Evolutionary conservation across 2,113 vertebrate species (phyloP).

Genomic region (Gobio gobio): DNA sequence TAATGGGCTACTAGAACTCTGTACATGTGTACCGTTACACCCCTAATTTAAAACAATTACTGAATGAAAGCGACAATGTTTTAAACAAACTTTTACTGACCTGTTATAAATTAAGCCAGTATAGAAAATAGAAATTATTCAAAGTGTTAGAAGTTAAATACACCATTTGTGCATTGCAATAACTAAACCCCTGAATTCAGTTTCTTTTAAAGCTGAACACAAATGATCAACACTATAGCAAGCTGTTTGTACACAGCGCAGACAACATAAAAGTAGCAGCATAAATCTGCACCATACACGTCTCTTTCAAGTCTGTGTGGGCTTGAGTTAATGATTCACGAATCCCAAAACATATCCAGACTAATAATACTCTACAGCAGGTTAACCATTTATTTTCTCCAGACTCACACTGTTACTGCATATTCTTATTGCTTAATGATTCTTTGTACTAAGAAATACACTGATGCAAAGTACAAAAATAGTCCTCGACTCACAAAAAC

Average conservation of each 20-base stretch:
- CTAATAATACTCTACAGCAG: constrained; percentile 52
- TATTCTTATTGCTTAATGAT: constrained; percentile 1
- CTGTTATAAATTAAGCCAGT: neutral
- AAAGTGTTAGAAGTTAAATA: too few relatives aligned
- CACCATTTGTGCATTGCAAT: neutral
- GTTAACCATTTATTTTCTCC: constrained; percentile 55
- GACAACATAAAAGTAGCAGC: neutral
- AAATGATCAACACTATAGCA: neutral
- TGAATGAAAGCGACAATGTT: neutral
- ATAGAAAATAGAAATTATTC: neutral
- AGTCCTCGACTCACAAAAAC: neutral
- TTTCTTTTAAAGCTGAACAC: neutral
- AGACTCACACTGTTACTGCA: constrained; percentile 20
- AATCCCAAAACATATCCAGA: constrained; percentile 50
- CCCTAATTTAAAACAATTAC: neutral
- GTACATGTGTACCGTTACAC: too few relatives aligned
- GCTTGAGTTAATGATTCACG: constrained; percentile 54
- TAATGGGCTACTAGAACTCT: too few relatives aligned
- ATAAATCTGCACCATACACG: neutral
- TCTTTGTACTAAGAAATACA: constrained; percentile 10
- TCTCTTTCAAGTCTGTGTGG: constrained; percentile 39
- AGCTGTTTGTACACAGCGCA: neutral
- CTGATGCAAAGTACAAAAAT: neutral
- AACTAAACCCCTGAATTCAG: neutral
- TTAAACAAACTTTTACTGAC: neutral